Evolutionary conservation across 2,113 vertebrate genomes (phyloP).

Genomic region (Galemys pyrenaicus): DNA sequence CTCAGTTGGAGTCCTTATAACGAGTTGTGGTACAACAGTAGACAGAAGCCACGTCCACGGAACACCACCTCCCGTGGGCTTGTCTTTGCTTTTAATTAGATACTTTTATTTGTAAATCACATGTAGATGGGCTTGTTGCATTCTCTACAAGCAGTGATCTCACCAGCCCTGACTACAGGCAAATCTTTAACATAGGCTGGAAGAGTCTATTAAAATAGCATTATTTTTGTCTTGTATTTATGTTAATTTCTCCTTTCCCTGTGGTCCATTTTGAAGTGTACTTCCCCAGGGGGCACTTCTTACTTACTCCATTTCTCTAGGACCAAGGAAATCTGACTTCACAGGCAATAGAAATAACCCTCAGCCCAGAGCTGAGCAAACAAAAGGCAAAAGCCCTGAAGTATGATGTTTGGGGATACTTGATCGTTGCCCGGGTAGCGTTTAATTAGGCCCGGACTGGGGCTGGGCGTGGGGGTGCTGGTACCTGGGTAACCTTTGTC

Average conservation of each 20-base stretch:
- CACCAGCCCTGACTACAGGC: background rate
- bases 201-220: slow-evolving; percentile 13
- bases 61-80: background rate
- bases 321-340: slow-evolving; percentile 58
- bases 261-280: background rate
- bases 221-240: slow-evolving; percentile 5
- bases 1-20: background rate
- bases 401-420: slow-evolving; percentile 54
- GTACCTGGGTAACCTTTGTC: slow-evolving; percentile 61
- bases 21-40: background rate
- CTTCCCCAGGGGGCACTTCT: slow-evolving; percentile 7
- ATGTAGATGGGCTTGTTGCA: background rate
- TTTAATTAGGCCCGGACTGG: slow-evolving; percentile 77
- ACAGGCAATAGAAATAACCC: slow-evolving; percentile 59
- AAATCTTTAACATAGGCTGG: background rate
- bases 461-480: slow-evolving; percentile 59
- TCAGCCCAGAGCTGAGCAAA: slow-evolving; percentile 45
- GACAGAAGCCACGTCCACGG: background rate
- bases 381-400: slow-evolving; percentile 67
- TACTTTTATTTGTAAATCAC: background rate
- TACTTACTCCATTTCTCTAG: slow-evolving; percentile 37
- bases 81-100: background rate
- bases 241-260: background rate
- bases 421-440: slow-evolving; percentile 75
- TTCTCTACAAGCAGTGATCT: background rate